These are phyloP conservation scores for Holotrichia oblita DNA, from an alignment of 1,140 invertebrate genomes.

Conservation along the genomic window DNA sequence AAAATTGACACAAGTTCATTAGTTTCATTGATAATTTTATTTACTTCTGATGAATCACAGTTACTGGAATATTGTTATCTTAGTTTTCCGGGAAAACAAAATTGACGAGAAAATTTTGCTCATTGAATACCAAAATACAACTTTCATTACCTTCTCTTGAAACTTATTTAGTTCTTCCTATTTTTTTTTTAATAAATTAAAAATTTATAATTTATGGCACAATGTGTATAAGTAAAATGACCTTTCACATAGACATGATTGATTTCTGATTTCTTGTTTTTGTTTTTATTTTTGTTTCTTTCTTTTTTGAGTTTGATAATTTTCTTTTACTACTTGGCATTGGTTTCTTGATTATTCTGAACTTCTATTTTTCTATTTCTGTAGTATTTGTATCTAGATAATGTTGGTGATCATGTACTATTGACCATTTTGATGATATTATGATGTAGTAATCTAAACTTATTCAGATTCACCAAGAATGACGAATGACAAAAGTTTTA, in stretches of 20 bases:
- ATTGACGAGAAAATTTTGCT: too few species aligned
- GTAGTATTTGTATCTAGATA: background rate
- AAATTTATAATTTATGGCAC: background rate
- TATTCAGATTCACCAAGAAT: too few species aligned
- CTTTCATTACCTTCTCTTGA: background rate
- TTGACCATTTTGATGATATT: too few species aligned
- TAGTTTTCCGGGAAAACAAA: too few species aligned
- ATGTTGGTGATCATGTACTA: too few species aligned
- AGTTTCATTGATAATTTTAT: background rate
- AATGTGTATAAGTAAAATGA: background rate
- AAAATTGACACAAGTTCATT: background rate
- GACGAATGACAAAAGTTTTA: too few species aligned
- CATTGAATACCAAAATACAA: background rate
- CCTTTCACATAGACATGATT: too few species aligned
- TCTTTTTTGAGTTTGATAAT: background rate
- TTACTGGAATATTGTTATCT: background rate
- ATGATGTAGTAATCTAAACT: too few species aligned
- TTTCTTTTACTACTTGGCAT: background rate
- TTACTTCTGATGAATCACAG: background rate
- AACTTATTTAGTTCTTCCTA: background rate
- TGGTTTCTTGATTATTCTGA: background rate
- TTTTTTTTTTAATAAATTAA: background rate
- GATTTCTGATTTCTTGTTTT: background rate
- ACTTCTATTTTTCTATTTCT: background rate
- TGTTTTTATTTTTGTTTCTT: background rate